phyloP scores from a whole-genome alignment of 2,888 invertebrate genomes.

The Synergus gifuensis region DNA sequence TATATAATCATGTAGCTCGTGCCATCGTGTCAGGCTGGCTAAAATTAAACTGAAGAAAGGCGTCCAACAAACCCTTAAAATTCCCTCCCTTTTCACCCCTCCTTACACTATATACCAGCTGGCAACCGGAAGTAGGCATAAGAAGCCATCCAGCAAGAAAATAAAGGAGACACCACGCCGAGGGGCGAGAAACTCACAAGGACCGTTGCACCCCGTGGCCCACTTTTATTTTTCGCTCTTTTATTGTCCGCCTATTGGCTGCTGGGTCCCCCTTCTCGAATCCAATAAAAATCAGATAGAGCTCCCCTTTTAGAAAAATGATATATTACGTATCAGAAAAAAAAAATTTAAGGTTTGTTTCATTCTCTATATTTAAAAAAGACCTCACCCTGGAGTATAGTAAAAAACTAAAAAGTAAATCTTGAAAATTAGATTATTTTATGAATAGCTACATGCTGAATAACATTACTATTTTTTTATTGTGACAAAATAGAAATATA shows the following conservation, averaged over 20 bases:
- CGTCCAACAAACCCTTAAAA: conserved; percentile 37
- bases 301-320: background rate
- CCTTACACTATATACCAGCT: conserved; percentile 64
- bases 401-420: too few relatives aligned
- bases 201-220: conserved; percentile 68
- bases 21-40: conserved; percentile 60
- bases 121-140: conserved; percentile 72
- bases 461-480: background rate
- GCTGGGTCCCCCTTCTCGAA: conserved; percentile 44
- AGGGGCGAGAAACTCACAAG: conserved; percentile 50
- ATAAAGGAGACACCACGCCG: conserved; percentile 60
- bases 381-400: background rate
- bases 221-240: conserved; percentile 60
- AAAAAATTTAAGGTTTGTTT: background rate
- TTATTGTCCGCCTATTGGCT: conserved; percentile 45
- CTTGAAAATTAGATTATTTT: too few relatives aligned
- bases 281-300: conserved; percentile 32
- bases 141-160: conserved; percentile 65
- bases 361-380: background rate
- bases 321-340: background rate
- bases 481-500: background rate
- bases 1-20: conserved; percentile 61
- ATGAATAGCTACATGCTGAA: too few relatives aligned
- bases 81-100: conserved; percentile 46
- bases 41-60: conserved; percentile 66